Conservation (phyloP, 2,888 invertebrate genomes). For the Ophioninae sp. region DNA sequence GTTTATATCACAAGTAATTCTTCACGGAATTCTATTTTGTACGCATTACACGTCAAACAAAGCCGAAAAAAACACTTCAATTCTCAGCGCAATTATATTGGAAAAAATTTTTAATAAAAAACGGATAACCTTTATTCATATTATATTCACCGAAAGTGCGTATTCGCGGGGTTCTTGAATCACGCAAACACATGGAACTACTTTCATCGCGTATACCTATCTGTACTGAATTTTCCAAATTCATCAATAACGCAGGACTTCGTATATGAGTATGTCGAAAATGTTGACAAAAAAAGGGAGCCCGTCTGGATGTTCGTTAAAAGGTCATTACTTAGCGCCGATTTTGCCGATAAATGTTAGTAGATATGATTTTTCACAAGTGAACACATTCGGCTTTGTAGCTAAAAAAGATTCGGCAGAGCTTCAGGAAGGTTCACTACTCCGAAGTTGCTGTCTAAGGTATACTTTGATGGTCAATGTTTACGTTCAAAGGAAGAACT, state of each 20-base stretch:
- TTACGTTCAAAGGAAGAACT: background rate
- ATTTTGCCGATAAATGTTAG: no score
- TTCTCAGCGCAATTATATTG: background rate
- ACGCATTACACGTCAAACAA: background rate
- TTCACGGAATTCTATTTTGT: background rate
- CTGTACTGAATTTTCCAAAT: background rate
- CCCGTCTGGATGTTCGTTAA: no score
- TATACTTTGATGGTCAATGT: no score
- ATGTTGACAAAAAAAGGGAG: background rate
- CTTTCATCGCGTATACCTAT: background rate
- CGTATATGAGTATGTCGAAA: background rate
- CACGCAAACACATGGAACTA: background rate
- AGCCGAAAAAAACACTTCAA: background rate
- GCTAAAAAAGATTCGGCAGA: no score
- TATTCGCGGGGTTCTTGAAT: background rate
- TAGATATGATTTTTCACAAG: no score
- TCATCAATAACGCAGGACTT: background rate
- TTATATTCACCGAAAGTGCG: background rate
- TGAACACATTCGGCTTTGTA: no score
- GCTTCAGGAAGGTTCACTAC: no score
- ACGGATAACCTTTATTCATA: background rate
- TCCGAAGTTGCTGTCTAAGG: no score
- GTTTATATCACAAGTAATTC: slow-evolving; percentile 11
- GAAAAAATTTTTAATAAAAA: background rate
- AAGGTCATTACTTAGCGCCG: no score